Evolutionary conservation across 1,140 invertebrate species (phyloP).

Genomic region (Fragariocoptes setiger): DNA sequence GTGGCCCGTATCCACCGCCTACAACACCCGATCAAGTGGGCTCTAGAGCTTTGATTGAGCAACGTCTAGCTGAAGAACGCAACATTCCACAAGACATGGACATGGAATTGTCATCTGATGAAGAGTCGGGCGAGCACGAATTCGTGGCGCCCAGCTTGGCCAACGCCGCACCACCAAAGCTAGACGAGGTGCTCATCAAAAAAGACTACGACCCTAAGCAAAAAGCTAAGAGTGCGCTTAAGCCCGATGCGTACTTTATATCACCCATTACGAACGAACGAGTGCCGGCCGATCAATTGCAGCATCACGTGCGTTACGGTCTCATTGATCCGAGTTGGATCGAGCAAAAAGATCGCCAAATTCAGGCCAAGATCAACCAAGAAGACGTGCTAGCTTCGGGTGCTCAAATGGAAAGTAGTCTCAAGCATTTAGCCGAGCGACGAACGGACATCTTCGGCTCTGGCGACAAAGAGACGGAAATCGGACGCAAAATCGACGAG

Average conservation of each 20-base stretch:
- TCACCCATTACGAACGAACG: conserved; percentile 91
- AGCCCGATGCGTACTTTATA: conserved; percentile 62
- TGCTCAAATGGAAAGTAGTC: conserved; percentile 66
- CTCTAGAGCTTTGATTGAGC: conserved; percentile 56
- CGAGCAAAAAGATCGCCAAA: conserved; percentile 63
- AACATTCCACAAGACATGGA: conserved; percentile 25
- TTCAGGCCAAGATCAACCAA: conserved; percentile 45
- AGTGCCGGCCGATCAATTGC: conserved; percentile 80
- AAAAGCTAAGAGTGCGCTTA: conserved; percentile 14
- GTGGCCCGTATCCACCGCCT: conserved; percentile 58
- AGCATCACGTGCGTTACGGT: conserved; percentile 66
- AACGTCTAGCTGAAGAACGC: conserved; percentile 18
- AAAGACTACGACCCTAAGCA: conserved; percentile 88
- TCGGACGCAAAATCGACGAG: conserved; percentile 86
- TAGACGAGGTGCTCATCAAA: conserved; percentile 77
- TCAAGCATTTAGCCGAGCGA: conserved; percentile 79
- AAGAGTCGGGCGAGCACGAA: too few species aligned
- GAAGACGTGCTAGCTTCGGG: conserved; percentile 57
- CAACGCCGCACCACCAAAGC: conserved; percentile 40
- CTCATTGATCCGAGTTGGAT: conserved; percentile 89
- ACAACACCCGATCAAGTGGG: conserved; percentile 90
- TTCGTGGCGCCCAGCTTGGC: conserved; percentile 28
- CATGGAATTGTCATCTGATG: conserved; percentile 32
- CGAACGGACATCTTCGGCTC: conserved; percentile 99
- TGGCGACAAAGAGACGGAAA: conserved; percentile 86